Evolutionary conservation across 2,888 invertebrate genomes (phyloP), one percentile per base, ranked within the genome.

Genomic region (Drosophila maculinotata): DNA sequence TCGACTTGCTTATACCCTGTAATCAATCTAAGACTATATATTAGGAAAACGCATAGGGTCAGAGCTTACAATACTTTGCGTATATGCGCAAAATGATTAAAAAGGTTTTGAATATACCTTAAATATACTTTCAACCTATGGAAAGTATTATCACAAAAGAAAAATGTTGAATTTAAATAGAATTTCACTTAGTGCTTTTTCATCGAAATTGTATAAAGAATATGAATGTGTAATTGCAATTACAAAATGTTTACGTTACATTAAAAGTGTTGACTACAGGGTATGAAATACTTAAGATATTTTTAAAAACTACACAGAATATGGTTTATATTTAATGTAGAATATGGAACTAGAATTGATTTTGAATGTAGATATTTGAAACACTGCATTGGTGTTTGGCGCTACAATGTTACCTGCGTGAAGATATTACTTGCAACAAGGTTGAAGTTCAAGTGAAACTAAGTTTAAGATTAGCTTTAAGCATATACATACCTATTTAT

Each of bases 351-450:
- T 10, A 3, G 8, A 9, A 42, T 17, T 26, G 10, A 6, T 54
- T 10, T 12, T 26, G 0, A 10, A 1, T 44, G 14, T 3, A 42
- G 15, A 33, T 23, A 45, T n/a, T 9, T 28, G 10, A 52, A 15
- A 35, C 36, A 52, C 20, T n/a, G 8, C 31, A 38, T 6, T n/a
- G 33, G 45, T 65, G 52, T 41, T 23, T 1, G 6, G 65, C 58
- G 68, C 66, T 66, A 60, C 67, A 26, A 53, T 17, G 67, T 31
- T 57, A 67, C 53, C 65, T 68, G 59, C 12, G 28, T 20, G 25
- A 10, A 35, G n/a, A 44, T 51, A 45, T 17, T 35, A 8, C 33
- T 25, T 25, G 35, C 12, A 8, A 28, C 8, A 10, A 12, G 28
- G 8, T 8, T 30, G 3, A 3, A 23, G 20, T 23, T 54, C 2